A percentile compares a stretch with the other conserved stretches of the same genome.
These are phyloP conservation scores for Diplodus puntazzo DNA, from an alignment of 2,797 vertebrate genomes.

Conservation along the genomic window DNA sequence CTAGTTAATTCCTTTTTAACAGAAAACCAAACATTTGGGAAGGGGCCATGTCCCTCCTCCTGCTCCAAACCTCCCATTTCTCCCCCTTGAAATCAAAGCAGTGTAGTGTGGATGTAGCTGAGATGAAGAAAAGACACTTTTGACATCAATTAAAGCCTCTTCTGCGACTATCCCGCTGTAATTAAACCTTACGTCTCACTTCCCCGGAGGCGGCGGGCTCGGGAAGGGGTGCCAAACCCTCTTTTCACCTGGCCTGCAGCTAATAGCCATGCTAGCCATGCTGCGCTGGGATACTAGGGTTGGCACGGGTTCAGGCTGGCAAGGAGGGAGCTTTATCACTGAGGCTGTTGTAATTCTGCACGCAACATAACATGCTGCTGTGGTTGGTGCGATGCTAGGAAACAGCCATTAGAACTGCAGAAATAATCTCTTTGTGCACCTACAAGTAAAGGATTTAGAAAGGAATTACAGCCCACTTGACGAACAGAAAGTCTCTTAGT, in stretches of 20 bases:
- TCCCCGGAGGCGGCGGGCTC: constrained; percentile 50
- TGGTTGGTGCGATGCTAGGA: constrained; percentile 33
- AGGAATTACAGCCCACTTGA: constrained; percentile 3
- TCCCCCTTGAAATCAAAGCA: constrained; percentile 33
- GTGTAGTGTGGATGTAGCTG: constrained; percentile 18
- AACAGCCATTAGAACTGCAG: constrained; percentile 29
- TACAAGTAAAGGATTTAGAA: neutral
- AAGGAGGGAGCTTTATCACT: constrained; percentile 40
- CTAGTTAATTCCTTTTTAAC: constrained; percentile 14
- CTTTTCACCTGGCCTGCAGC: constrained; percentile 63
- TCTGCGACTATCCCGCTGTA: constrained; percentile 41
- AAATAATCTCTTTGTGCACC: constrained; percentile 9
- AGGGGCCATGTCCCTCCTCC: neutral
- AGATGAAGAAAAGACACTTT: constrained; percentile 45
- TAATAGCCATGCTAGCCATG: constrained; percentile 46
- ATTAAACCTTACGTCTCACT: constrained; percentile 65
- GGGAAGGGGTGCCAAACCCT: constrained; percentile 54
- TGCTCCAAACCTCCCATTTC: neutral
- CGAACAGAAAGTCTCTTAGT: neutral
- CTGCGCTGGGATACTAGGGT: constrained; percentile 36
- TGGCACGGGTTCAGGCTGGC: constrained; percentile 62
- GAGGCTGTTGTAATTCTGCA: constrained; percentile 67
- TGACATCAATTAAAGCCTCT: constrained; percentile 66
- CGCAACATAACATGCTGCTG: constrained; percentile 56
- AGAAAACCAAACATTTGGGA: constrained; percentile 29